Conservation (phyloP, 2,797 vertebrate genomes). For the Melanotaenia nigrans region DNA sequence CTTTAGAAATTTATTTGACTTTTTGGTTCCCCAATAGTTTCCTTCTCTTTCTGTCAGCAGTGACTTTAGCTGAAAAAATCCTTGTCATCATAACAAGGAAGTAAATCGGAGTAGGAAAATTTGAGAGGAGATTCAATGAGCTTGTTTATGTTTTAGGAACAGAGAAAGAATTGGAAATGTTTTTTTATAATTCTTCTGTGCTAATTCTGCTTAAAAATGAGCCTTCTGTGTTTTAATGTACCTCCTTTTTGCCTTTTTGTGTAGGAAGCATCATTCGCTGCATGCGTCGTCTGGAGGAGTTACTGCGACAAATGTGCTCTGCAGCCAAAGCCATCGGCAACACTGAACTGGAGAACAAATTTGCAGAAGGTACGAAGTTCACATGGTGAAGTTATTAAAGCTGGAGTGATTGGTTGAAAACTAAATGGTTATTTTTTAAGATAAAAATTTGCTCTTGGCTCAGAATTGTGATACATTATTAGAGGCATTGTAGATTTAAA, state of each 20-base stretch:
- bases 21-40: conserved; percentile 13
- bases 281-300: conserved; percentile 95
- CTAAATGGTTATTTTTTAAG: too few species aligned
- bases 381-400: too few species aligned
- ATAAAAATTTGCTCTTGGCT: too few species aligned
- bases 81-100: neutral
- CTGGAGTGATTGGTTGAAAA: neutral
- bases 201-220: neutral
- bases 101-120: conserved; percentile 28
- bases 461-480: too few species aligned
- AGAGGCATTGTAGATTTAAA: too few species aligned
- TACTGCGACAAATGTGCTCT: conserved; percentile 97
- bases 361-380: conserved; percentile 86
- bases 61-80: conserved; percentile 39
- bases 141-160: neutral
- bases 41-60: conserved; percentile 8
- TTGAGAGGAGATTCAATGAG: neutral
- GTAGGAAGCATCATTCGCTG: conserved; percentile 89
- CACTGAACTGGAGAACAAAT: conserved; percentile 96
- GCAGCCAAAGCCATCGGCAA: conserved; percentile 99
- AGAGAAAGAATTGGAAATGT: neutral
- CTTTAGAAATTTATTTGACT: conserved; percentile 24
- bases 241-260: neutral
- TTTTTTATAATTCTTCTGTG: neutral
- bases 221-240: neutral